phyloP scores from a whole-genome alignment of 1,140 invertebrate species.

The Globodera rostochiensis region DNA sequence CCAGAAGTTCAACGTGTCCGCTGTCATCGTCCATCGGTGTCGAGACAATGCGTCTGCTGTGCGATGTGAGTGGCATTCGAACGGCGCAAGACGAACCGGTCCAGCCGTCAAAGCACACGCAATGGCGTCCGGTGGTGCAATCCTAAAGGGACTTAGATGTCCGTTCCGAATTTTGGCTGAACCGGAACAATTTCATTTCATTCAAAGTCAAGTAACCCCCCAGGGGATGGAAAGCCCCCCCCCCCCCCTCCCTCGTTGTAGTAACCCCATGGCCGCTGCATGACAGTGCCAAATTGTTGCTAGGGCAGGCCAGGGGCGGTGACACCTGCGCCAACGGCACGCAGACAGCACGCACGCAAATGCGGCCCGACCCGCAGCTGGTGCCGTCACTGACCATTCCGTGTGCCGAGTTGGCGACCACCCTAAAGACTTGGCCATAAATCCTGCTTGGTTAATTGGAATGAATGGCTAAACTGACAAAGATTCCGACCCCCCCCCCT shows the following conservation, averaged over 20 bases:
- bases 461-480: too few species aligned
- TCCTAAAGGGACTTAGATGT: slow-evolving; percentile 71
- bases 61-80: slow-evolving; percentile 16
- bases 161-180: too few species aligned
- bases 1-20: background rate
- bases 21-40: background rate
- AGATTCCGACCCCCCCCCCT: background rate
- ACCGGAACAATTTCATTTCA: too few species aligned
- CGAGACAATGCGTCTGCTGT: background rate
- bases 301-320: slow-evolving; percentile 80
- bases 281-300: slow-evolving; percentile 81
- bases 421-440: slow-evolving; percentile 30
- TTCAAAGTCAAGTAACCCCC: too few species aligned
- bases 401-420: slow-evolving; percentile 18
- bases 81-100: slow-evolving; percentile 82
- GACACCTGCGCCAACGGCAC: slow-evolving; percentile 60
- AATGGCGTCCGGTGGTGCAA: slow-evolving; percentile 88
- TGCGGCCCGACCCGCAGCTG: slow-evolving; percentile 54
- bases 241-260: background rate
- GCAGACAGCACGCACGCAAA: slow-evolving; percentile 56
- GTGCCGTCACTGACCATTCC: slow-evolving; percentile 56
- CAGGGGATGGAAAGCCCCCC: too few species aligned
- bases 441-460: slow-evolving; percentile 1
- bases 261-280: slow-evolving; percentile 88
- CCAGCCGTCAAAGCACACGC: slow-evolving; percentile 86